Evolutionary conservation across 2,888 invertebrate species (phyloP).

Genomic region (Lasioglossum morio): DNA sequence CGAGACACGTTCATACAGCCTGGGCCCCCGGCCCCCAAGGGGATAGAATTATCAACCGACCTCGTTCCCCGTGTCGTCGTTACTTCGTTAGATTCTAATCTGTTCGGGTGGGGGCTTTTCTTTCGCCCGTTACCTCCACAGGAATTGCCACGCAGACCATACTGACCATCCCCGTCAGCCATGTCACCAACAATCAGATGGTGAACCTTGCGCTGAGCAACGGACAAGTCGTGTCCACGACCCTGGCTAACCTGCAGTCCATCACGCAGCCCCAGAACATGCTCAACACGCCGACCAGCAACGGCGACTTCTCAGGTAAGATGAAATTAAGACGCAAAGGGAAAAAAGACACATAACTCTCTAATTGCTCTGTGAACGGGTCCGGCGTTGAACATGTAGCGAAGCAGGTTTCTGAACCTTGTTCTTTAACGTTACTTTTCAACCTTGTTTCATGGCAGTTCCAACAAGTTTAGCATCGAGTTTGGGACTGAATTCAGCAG

Average conservation of each 20-base stretch:
- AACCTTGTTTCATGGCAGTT: constrained; percentile 75
- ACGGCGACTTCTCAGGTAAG: constrained; percentile 79
- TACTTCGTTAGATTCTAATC: constrained; percentile 18
- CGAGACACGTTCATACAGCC: constrained; percentile 57
- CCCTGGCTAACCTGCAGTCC: constrained; percentile 91
- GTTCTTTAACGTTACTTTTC: constrained; percentile 18
- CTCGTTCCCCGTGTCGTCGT: background rate
- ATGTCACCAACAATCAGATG: constrained; percentile 91
- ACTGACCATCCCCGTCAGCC: constrained; percentile 96
- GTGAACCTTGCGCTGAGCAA: constrained; percentile 93
- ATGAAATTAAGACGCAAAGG: background rate
- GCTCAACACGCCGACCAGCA: constrained; percentile 85
- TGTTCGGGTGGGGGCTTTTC: background rate
- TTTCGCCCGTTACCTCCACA: constrained; percentile 80
- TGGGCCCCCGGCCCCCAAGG: constrained; percentile 11
- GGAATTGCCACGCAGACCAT: constrained; percentile 98
- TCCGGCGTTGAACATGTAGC: background rate
- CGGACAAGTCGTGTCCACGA: constrained; percentile 94
- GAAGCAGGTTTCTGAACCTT: background rate
- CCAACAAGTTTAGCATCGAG: constrained; percentile 89
- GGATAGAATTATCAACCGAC: constrained; percentile 50
- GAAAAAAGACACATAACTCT: too few species aligned
- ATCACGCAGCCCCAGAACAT: constrained; percentile 91
- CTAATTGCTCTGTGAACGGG: background rate
- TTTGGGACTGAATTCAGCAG: constrained; percentile 88